Evolutionary conservation across 1,140 invertebrate species (phyloP), one percentile per base, ranked within the genome.

Genomic region (Drosophila kepulauana): DNA sequence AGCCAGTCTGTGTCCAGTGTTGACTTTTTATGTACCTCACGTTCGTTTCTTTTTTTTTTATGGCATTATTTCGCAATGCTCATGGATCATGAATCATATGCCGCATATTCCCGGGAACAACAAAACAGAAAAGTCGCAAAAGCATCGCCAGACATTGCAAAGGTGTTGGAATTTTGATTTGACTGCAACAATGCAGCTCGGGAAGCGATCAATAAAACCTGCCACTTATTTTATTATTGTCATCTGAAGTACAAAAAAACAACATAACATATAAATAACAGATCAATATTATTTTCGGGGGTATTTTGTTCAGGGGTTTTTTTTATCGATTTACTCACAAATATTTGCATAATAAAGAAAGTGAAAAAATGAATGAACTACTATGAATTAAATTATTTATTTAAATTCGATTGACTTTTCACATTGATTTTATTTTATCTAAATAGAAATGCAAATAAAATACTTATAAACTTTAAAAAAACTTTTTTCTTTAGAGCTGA

Each of bases 91-190:
- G 81, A 81, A 85, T 84, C 81, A 81, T 35, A 66, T 64, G 10
- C 10, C 45, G 11, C 15, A 52, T 25, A 25, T 46, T 64, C 51
- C 68, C 51, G 8, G 59, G 41, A 28, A 56, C 5, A 7, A 10
- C 33, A 33, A 5, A 38, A 11, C 11, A 8, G 51, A 28, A 56
- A 11, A 35, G 30, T 10, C 30, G 33, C 13, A 7, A 20, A 25
- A 48, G 25, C 38, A 46, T 38, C 10, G 46, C 5, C 10, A 45
- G 5, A 51, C 28, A 45, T n/a, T 30, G 33, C 38, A 38, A 57
- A 82, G 82, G 75, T 82, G 75, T 74, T 79, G 75, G 75, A 79
- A 82, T 82, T 82, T 81, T 79, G 79, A 82, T 82, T 81, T 54
- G 51, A 25, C 38, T 28, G 43, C 75, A 58, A 57, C 57, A 75